Evolutionary conservation across 2,797 vertebrate species (phyloP).

Genomic region (Anolis apletophallus): DNA sequence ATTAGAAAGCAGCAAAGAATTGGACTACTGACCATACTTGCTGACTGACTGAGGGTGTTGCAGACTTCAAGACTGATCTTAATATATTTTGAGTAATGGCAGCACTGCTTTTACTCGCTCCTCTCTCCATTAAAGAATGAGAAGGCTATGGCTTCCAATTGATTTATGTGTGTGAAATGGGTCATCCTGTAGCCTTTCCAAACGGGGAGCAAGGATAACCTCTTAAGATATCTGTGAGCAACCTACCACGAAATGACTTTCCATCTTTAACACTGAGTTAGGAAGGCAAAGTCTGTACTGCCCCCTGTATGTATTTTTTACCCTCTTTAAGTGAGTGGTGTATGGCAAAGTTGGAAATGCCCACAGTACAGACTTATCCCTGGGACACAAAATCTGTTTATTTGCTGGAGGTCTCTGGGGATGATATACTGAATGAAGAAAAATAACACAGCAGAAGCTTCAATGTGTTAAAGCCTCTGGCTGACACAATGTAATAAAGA

Average conservation of each 20-base stretch:
- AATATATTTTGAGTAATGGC: too few species aligned
- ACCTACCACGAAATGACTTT: background rate
- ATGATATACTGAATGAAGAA: conserved; percentile 58
- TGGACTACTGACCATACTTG: too few species aligned
- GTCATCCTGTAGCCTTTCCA: too few species aligned
- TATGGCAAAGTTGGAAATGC: conserved; percentile 9
- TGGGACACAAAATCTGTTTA: conserved; percentile 47
- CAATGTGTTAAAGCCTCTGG: conserved; percentile 44
- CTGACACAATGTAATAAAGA: conserved; percentile 51
- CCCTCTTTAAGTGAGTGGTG: conserved; percentile 18
- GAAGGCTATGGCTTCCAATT: too few species aligned
- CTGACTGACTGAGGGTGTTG: too few species aligned
- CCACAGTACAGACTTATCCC: conserved; percentile 23
- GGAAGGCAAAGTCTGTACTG: conserved; percentile 26
- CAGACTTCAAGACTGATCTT: too few species aligned
- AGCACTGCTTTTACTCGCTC: too few species aligned
- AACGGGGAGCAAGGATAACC: too few species aligned
- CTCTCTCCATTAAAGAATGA: too few species aligned
- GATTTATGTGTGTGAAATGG: too few species aligned
- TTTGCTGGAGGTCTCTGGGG: conserved; percentile 25
- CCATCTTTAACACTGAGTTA: background rate
- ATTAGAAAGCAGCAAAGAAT: background rate
- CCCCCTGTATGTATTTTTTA: background rate
- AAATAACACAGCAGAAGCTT: conserved; percentile 51
- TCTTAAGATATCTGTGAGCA: background rate